Base-by-base conservation (phyloP, 2,113 vertebrate genomes). In the Psettodes erumei region DNA sequence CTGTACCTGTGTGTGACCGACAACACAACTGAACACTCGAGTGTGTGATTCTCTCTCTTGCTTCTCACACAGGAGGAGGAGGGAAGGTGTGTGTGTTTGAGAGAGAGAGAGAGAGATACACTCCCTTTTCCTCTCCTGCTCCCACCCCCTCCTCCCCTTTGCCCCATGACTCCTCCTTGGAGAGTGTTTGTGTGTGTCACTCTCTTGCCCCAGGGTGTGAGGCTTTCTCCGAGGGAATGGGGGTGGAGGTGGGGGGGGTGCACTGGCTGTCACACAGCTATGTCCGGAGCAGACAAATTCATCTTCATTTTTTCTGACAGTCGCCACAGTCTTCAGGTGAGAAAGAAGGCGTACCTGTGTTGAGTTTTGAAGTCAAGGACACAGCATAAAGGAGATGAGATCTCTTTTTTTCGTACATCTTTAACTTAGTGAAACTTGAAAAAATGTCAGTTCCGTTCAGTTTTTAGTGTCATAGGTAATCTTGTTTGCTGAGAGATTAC, bases 281-380 rank as follows among this genome's bases (percentile, higher is more conserved):
- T 92, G 90, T 92, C 90, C 90, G 86, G 90, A 90, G 87, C 86
- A 90, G 71, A 85, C 79, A 82, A 64, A 88, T 88, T 51, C 77
- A 74, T 90, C 86, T 88, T 84, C 79, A 83, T 87, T 82, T 87
- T 82, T 71, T 84, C 74, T 81, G 84, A 87, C 82, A 85, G 64
- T 67, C 38, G 1, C 21, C 43, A 71, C 45, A 54, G 40, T 82
- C 48, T 54, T 33, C 43, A 71, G 45, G 72, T 45, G 72, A 58
- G 30, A 77, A n/a, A 23, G 64, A 68, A 54, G 62, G 4, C 77
- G 45, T 60, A 69, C 76, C 84, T 83, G 70, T 51, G 48, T 19
- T 55, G 47, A 59, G 71, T 62, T 77, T 9, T 18, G n/a, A 50
- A 68, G 61, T 72, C 23, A 50, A 53, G 48, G 32, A 28, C 1